These are phyloP conservation scores for Heterotilapia buettikoferi DNA, from an alignment of 2,113 vertebrate genomes.

Conservation along the genomic window DNA sequence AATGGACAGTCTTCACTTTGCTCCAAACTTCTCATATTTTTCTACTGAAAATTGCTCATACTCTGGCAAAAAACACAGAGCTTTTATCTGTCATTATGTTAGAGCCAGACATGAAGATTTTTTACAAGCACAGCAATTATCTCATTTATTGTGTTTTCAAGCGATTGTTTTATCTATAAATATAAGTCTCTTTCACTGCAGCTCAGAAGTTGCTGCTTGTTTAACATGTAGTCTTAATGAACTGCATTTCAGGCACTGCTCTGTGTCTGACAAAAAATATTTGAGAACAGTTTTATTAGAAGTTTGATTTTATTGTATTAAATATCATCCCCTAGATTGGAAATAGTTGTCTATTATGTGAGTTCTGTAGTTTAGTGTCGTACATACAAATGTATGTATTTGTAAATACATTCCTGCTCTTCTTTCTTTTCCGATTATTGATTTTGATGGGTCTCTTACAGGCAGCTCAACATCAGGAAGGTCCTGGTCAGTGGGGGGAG, in stretches of 20 bases:
- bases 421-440: background rate
- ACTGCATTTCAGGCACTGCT: background rate
- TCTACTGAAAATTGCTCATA: background rate
- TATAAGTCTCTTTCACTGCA: background rate
- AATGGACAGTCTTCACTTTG: background rate
- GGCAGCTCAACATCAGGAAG: constrained; percentile 93
- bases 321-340: background rate
- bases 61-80: background rate
- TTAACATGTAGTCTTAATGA: background rate
- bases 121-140: background rate
- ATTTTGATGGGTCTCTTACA: constrained; percentile 36
- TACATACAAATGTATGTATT: background rate
- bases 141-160: background rate
- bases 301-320: background rate
- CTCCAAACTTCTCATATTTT: background rate
- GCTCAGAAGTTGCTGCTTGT: background rate
- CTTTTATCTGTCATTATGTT: background rate
- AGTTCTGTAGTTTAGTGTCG: background rate
- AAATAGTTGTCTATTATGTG: background rate
- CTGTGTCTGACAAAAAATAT: background rate
- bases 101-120: background rate
- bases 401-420: background rate
- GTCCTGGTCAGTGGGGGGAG: constrained; percentile 86
- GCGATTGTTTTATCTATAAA: background rate
- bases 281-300: background rate